Evolutionary conservation across 2,888 invertebrate genomes (phyloP), one percentile per base, ranked within the genome.

Genomic region (Limnephilus lunatus): DNA sequence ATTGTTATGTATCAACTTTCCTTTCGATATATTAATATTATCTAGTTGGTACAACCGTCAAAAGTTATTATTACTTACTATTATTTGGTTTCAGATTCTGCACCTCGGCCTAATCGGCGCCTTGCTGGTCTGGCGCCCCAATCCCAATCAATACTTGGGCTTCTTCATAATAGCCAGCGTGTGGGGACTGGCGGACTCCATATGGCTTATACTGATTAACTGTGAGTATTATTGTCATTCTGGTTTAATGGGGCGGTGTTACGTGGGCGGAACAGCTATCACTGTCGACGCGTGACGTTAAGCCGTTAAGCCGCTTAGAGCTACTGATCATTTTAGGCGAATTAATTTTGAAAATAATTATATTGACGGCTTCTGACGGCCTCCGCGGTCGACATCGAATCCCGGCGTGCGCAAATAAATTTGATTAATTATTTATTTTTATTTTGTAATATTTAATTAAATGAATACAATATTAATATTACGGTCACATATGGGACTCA

Each of bases 161-260:
- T 98, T 98, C 95, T 99, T 98, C 95, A 94, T 97, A 12, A 96
- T 98, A 93, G 98, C 98, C 0, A 98, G 97, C 0, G 95, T 98
- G 53, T 99, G 99, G 99, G 99, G 99, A 0, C 96, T 98, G 5
- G 98, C 98, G 83, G 99, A 99, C 94, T 98, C 98, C 0, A 97
- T 99, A 90, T 99, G 99, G 98, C 97, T 99, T 93, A 99, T 99
- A 3, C 98, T 99, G 95, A 97, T 99, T 86, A 99, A 99, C 94
- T 98, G 99, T 99, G 95, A 96, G 96, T 89, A 89, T 81, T 83
- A 85, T 80, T 30, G 30, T 86, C 15, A 32, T 68, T 68, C 32
- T 68, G 15, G 30, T 87, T 87, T 87, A 68, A 53, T 87, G 32
- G 14, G 9, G 15, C 3, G 31, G 31, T 4, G 44, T n/a, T n/a